Conservation (phyloP, 1,140 invertebrate genomes). For the Globodera rostochiensis region DNA sequence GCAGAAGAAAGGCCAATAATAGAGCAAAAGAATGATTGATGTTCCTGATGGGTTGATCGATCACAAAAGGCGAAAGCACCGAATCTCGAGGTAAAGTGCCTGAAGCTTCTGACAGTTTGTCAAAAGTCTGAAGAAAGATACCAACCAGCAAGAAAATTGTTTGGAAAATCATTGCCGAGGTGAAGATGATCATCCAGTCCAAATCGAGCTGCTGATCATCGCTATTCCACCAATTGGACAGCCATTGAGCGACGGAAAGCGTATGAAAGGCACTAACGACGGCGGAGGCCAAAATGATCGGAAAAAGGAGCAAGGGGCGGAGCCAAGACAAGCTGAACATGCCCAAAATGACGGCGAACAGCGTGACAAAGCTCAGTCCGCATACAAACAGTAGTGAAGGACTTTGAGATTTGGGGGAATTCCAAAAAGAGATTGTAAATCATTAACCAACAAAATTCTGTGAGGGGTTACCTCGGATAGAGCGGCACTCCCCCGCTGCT, state of each 20-base stretch:
- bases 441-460: too few relatives aligned
- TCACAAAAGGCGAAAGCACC: slow-evolving; percentile 25
- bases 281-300: slow-evolving; percentile 31
- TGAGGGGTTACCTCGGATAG: slow-evolving; percentile 19
- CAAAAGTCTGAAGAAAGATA: background rate
- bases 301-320: slow-evolving; percentile 24
- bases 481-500: slow-evolving; percentile 14
- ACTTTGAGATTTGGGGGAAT: slow-evolving; percentile 26
- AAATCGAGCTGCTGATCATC: slow-evolving; percentile 3
- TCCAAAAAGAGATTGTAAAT: background rate
- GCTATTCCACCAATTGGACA: slow-evolving; percentile 3
- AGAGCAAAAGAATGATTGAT: too few relatives aligned
- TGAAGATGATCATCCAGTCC: slow-evolving; percentile 25
- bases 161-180: slow-evolving; percentile 13
- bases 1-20: background rate
- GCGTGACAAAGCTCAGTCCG: slow-evolving; percentile 30
- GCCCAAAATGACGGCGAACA: slow-evolving; percentile 35
- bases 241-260: slow-evolving; percentile 10
- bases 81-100: slow-evolving; percentile 30
- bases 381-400: slow-evolving; percentile 31
- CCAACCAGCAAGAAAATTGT: slow-evolving; percentile 18
- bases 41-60: background rate
- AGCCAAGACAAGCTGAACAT: slow-evolving; percentile 36
- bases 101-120: background rate
- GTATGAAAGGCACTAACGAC: slow-evolving; percentile 25